A percentile compares a stretch with the other conserved stretches of the same genome.
Conservation (phyloP, 2,113 vertebrate species). For the Synchiropus splendidus region DNA sequence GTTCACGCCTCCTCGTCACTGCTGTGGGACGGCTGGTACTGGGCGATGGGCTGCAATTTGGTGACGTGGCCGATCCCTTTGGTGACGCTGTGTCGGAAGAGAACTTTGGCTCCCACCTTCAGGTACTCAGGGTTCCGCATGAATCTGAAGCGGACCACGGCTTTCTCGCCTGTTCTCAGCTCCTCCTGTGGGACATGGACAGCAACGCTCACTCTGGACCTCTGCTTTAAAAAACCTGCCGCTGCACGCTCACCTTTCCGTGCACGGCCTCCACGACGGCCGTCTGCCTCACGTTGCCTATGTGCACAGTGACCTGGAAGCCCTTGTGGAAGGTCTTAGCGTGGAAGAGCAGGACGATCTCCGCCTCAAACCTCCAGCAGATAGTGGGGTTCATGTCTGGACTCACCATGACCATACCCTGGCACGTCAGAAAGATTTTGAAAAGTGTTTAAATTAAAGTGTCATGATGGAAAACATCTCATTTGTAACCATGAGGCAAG, state of each 20-base stretch:
- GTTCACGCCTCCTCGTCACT: constrained; percentile 23
- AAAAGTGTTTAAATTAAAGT: no score
- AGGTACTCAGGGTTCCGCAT: constrained; percentile 97
- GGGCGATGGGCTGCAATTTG: constrained; percentile 76
- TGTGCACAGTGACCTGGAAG: constrained; percentile 95
- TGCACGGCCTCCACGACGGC: constrained; percentile 88
- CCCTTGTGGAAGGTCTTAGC: constrained; percentile 94
- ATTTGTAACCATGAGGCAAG: no score
- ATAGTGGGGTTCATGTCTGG: constrained; percentile 96
- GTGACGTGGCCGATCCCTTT: constrained; percentile 97
- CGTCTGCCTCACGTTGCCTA: constrained; percentile 92
- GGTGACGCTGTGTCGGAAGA: constrained; percentile 92
- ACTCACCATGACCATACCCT: constrained; percentile 99
- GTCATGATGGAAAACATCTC: constrained; percentile 1
- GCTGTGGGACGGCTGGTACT: constrained; percentile 28
- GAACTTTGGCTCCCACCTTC: constrained; percentile 90
- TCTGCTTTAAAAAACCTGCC: not conserved
- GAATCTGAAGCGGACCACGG: constrained; percentile 90
- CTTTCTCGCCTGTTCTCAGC: constrained; percentile 93
- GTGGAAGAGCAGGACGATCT: constrained; percentile 93
- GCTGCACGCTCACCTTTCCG: constrained; percentile 77
- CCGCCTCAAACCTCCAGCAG: constrained; percentile 93
- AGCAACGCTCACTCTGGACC: no score
- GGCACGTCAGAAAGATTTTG: no score
- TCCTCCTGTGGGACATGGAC: constrained; percentile 72